These are phyloP conservation scores for Gerris lacustris DNA, from an alignment of 2,888 invertebrate species.

Conservation along the genomic window DNA sequence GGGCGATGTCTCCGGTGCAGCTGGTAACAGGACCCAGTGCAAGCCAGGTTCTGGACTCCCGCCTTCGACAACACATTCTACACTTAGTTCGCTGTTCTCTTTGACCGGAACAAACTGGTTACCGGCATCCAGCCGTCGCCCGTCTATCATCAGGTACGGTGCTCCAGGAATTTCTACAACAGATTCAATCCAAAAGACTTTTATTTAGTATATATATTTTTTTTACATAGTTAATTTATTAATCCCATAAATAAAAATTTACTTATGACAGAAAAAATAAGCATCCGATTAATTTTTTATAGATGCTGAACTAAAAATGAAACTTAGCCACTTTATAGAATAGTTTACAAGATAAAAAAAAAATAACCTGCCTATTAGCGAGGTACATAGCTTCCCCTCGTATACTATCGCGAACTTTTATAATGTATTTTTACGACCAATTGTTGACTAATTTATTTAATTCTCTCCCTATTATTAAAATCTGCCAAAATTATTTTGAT, in stretches of 20 bases:
- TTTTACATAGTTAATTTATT: not conserved
- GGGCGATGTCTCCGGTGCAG: conserved; percentile 25
- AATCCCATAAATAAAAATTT: not conserved
- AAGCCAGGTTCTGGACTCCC: conserved; percentile 53
- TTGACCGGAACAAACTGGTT: conserved; percentile 78
- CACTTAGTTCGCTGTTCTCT: conserved; percentile 68
- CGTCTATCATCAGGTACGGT: conserved; percentile 76
- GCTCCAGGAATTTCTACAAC: conserved; percentile 59
- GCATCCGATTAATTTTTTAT: no score
- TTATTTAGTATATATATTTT: not conserved
- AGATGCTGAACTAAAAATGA: no score
- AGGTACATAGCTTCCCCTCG: no score
- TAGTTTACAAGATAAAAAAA: no score
- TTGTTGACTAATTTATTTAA: no score
- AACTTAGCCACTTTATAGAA: no score
- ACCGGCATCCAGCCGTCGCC: conserved; percentile 68
- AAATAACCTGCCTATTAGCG: no score
- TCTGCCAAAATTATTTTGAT: no score
- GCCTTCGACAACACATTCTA: conserved; percentile 78
- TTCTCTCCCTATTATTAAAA: no score
- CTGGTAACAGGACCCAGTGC: conserved; percentile 44
- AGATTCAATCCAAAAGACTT: conserved; percentile 31
- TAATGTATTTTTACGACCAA: no score
- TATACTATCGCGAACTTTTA: no score
- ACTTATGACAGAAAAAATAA: no score